phyloP scores from a whole-genome alignment of 2,888 invertebrate genomes.

The Serripes groenlandicus region DNA sequence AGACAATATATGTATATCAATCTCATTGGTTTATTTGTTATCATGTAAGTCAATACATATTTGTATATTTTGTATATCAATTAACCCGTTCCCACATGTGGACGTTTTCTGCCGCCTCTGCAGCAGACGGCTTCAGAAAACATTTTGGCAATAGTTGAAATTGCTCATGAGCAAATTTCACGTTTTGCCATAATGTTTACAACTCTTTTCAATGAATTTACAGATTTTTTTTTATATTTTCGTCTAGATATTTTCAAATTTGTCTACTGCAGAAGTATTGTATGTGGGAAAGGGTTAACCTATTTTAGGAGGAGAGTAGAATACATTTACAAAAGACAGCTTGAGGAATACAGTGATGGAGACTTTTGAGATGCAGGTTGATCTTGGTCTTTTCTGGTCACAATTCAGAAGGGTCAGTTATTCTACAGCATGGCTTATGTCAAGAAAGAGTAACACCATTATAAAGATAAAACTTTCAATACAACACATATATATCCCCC shows the following conservation, averaged over 20 bases:
- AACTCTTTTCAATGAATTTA: background rate
- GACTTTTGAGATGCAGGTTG: background rate
- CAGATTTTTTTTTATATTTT: background rate
- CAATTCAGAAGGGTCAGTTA: background rate
- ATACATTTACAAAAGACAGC: too few relatives aligned
- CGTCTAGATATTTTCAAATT: background rate
- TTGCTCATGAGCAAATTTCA: background rate
- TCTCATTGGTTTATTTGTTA: background rate
- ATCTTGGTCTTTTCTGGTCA: background rate
- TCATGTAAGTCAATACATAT: background rate
- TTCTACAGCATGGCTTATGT: background rate
- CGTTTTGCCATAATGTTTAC: background rate
- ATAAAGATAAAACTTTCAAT: background rate
- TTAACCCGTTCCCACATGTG: too few relatives aligned
- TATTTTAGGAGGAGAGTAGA: too few relatives aligned
- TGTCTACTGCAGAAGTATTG: background rate
- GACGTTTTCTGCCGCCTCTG: background rate
- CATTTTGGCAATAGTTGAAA: background rate
- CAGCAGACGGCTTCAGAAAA: background rate
- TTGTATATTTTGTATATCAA: background rate
- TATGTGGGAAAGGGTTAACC: too few relatives aligned
- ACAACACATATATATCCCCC: background rate
- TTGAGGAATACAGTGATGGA: too few relatives aligned
- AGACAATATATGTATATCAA: background rate
- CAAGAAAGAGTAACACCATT: too few relatives aligned